Conservation (phyloP, 2,888 invertebrate species). For the Diadromus collaris region DNA sequence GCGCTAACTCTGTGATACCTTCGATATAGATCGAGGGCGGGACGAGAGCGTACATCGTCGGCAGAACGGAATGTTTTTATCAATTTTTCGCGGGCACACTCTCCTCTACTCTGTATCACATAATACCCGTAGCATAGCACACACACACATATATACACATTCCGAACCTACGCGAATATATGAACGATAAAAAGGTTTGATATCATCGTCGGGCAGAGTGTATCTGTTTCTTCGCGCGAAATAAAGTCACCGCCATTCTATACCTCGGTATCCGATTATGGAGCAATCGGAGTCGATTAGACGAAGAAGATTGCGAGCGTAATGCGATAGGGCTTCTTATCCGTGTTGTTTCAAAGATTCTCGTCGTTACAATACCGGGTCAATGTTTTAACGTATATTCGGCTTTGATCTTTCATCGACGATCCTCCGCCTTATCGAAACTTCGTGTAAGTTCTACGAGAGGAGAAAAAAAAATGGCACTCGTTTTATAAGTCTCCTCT, state of each 20-base stretch:
- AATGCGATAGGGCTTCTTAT: background rate
- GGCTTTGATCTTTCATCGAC: conserved; percentile 11
- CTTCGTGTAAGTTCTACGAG: background rate
- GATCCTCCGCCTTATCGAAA: background rate
- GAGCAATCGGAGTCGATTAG: background rate
- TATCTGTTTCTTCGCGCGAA: conserved; percentile 24
- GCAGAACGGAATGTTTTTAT: too few species aligned
- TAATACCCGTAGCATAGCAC: background rate
- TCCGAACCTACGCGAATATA: conserved; percentile 10
- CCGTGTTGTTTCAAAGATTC: background rate
- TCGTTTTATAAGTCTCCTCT: conserved; percentile 13
- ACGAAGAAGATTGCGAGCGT: background rate
- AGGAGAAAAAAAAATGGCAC: background rate
- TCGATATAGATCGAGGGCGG: background rate
- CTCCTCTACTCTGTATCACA: too few species aligned
- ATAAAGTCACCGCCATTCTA: conserved; percentile 26
- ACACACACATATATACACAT: background rate
- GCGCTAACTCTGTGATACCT: background rate
- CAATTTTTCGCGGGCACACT: too few species aligned
- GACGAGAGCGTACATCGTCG: too few species aligned
- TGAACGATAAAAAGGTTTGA: conserved; percentile 35
- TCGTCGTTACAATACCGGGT: background rate
- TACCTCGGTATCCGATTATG: conserved; percentile 19
- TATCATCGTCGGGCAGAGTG: conserved; percentile 22
- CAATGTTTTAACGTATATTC: background rate